Conservation (phyloP, 2,113 vertebrate genomes). For the Datnioides undecimradiatus region DNA sequence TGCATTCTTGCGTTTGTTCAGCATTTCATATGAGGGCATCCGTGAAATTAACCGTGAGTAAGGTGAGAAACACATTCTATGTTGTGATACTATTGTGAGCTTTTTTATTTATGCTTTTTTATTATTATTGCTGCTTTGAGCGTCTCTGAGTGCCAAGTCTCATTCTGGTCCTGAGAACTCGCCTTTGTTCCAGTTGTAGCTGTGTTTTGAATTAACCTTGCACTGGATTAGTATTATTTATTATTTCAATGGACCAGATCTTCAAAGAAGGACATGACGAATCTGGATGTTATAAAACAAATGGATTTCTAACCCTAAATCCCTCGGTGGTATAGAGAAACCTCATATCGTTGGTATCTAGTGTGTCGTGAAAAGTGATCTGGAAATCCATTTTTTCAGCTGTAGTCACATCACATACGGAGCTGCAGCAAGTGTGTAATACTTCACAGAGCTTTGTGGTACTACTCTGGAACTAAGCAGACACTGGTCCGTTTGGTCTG, state of each 20-base stretch:
- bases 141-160: not conserved
- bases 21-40: not conserved
- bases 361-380: not conserved
- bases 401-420: conserved; percentile 31
- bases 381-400: conserved; percentile 31
- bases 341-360: not conserved
- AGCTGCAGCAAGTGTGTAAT: conserved; percentile 19
- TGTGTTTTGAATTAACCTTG: not conserved
- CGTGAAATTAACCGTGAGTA: not conserved
- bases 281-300: not conserved
- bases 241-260: not conserved
- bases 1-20: not conserved
- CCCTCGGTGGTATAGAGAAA: not conserved
- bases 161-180: not conserved
- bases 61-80: too few relatives aligned
- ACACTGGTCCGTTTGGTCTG: conserved; percentile 35
- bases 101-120: not conserved
- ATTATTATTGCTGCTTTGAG: too few relatives aligned
- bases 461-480: conserved; percentile 45
- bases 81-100: not conserved
- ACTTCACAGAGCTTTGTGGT: conserved; percentile 48
- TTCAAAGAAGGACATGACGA: not conserved
- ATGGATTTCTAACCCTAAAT: not conserved
- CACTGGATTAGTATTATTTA: not conserved
- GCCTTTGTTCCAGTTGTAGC: not conserved